Percentiles rank a stretch among this genome's conserved stretches.
These are phyloP conservation scores for Egretta garzetta DNA, from an alignment of 2,113 vertebrate species.

Conservation along the genomic window DNA sequence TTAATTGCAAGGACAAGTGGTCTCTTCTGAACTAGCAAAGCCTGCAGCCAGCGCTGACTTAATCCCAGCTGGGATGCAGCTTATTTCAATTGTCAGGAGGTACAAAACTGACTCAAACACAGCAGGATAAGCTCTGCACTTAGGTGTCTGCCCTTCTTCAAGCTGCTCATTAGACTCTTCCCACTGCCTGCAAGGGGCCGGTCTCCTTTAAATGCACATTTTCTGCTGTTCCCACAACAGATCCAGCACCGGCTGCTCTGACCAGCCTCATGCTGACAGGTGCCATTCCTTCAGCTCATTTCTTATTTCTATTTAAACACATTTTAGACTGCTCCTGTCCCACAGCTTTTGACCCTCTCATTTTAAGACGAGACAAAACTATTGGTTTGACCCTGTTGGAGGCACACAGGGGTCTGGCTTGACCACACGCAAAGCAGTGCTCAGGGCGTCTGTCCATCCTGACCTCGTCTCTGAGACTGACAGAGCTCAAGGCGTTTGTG, in stretches of 20 bases:
- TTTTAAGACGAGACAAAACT: neutral
- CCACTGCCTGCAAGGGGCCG: fast-evolving
- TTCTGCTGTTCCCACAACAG: fast-evolving
- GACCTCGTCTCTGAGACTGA: fast-evolving
- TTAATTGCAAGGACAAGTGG: neutral
- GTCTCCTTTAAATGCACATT: neutral
- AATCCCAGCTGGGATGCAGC: neutral
- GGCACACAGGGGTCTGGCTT: neutral
- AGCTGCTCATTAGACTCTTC: neutral
- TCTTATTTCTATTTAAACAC: neutral
- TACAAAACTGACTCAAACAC: neutral
- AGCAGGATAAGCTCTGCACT: neutral
- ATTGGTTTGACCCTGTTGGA: fast-evolving
- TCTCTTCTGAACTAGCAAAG: neutral
- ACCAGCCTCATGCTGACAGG: neutral
- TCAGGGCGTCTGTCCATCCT: neutral
- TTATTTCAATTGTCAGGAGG: neutral
- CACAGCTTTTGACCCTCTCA: neutral
- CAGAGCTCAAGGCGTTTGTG: neutral
- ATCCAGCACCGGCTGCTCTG: neutral
- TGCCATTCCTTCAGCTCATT: neutral
- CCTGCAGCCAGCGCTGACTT: neutral
- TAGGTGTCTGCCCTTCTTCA: neutral
- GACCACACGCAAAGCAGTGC: neutral
- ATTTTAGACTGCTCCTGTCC: neutral